A percentile compares a stretch with the other conserved stretches of the same genome.
Conservation (phyloP, 2,797 vertebrate species). For the Gorsachius magnificus region DNA sequence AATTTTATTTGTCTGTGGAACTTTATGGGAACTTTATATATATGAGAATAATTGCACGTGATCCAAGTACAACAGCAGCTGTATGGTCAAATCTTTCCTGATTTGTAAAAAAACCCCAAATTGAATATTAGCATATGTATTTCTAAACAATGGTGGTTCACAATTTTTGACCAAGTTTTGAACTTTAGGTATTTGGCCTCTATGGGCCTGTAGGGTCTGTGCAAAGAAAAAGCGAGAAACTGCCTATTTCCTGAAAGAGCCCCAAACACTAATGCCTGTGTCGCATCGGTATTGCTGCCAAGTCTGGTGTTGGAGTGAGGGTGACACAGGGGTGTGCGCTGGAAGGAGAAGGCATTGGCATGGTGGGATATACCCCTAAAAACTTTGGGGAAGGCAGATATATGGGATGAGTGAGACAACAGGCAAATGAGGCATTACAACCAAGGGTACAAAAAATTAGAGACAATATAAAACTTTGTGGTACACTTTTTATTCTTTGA, state of each 20-base stretch:
- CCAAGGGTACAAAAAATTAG: neutral
- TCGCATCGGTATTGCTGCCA: neutral
- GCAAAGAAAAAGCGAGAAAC: neutral
- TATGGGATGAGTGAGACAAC: neutral
- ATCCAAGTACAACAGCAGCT: neutral
- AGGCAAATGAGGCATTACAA: neutral
- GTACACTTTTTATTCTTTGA: neutral
- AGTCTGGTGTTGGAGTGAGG: neutral
- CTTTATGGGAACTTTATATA: neutral
- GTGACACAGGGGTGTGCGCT: accelerated
- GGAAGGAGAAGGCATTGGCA: neutral
- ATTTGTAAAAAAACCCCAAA: neutral
- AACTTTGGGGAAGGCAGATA: neutral
- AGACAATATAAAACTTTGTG: neutral
- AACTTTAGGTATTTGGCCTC: neutral
- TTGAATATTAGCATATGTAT: neutral
- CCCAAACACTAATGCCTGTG: neutral
- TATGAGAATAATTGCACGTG: neutral
- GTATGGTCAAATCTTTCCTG: neutral
- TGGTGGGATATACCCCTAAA: neutral
- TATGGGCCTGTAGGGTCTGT: neutral
- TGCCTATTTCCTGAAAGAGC: neutral
- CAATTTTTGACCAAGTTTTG: neutral
- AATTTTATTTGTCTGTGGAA: neutral
- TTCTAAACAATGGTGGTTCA: neutral